Evolutionary conservation across 1,140 invertebrate genomes (phyloP).

Genomic region (Scylla paramamosain): DNA sequence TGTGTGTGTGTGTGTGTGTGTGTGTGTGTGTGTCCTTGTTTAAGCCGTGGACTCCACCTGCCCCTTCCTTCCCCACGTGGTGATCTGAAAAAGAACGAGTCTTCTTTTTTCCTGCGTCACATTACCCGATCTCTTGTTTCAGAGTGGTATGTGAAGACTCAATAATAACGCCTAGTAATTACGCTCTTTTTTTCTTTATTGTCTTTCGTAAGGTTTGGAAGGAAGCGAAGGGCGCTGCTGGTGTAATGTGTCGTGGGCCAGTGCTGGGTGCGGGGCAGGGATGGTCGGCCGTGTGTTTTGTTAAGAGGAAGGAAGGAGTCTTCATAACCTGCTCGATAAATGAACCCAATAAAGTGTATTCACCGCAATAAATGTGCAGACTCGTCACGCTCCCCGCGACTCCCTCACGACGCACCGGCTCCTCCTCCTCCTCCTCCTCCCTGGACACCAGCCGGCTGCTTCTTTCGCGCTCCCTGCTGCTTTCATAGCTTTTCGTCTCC

Average conservation of each 20-base stretch:
- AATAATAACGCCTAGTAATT: neutral
- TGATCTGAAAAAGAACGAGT: neutral
- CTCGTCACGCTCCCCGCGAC: neutral
- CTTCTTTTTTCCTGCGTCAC: neutral
- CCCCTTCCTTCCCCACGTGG: neutral
- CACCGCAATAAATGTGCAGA: neutral
- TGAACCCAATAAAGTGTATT: neutral
- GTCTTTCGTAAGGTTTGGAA: neutral
- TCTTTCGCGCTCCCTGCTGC: neutral
- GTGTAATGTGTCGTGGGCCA: neutral
- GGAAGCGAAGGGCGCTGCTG: neutral
- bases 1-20: conserved; percentile 36
- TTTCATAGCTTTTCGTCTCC: neutral
- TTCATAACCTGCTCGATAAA: neutral
- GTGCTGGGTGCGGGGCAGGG: neutral
- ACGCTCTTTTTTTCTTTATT: neutral
- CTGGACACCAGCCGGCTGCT: too few relatives aligned
- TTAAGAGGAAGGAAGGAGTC: neutral
- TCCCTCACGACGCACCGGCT: neutral
- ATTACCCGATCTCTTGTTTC: neutral
- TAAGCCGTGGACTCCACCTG: neutral
- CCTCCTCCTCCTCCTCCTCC: neutral
- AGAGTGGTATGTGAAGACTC: neutral
- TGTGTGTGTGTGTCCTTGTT: conserved; percentile 29
- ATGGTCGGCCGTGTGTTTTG: neutral